A percentile compares a stretch with the other conserved stretches of the same genome.
phyloP scores from a whole-genome alignment of 2,797 vertebrate genomes.

The Myotis findleyi region DNA sequence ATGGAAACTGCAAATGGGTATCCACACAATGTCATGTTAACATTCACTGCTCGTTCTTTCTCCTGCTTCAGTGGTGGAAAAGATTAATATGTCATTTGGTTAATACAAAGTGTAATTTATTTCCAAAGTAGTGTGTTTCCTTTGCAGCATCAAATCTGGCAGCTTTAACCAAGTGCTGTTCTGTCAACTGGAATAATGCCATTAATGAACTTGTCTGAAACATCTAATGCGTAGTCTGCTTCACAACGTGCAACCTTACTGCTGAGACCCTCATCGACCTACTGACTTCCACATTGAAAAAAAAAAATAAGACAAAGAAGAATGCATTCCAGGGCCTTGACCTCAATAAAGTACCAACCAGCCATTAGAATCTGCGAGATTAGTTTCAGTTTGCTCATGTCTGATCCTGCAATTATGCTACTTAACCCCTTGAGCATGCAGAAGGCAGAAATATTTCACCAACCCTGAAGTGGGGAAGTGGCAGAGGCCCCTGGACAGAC shows the following conservation, averaged over 20 bases:
- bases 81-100: constrained; percentile 83
- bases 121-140: constrained; percentile 72
- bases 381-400: neutral
- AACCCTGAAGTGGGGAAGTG: neutral
- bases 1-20: constrained; percentile 71
- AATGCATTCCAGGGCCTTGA: neutral
- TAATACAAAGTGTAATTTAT: constrained; percentile 79
- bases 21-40: constrained; percentile 76
- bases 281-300: constrained; percentile 35
- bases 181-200: constrained; percentile 72
- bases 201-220: constrained; percentile 66
- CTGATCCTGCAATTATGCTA: neutral
- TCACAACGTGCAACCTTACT: neutral
- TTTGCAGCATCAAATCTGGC: constrained; percentile 69
- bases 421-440: neutral
- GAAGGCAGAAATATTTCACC: neutral
- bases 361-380: neutral
- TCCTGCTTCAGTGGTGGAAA: constrained; percentile 80
- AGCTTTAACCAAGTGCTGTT: constrained; percentile 68
- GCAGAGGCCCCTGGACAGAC: neutral
- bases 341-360: constrained; percentile 18
- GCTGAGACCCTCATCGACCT: constrained; percentile 43
- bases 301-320: neutral
- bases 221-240: constrained; percentile 63
- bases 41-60: constrained; percentile 82